Evolutionary conservation across 1,140 invertebrate species (phyloP).

Genomic region (Sitodiplosis mosellana): DNA sequence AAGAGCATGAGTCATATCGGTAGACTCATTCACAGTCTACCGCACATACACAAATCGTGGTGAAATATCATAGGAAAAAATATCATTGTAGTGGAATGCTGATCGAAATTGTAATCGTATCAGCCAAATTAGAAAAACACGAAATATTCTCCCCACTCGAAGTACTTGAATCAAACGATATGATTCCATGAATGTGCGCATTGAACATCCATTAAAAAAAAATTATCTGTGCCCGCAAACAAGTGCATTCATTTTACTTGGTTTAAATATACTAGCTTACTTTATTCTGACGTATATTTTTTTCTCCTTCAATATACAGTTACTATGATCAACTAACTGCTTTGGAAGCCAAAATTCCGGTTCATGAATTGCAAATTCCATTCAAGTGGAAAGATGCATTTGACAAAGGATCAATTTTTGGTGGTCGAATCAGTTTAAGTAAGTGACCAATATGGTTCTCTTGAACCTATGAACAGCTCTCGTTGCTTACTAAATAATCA

Average conservation of each 20-base stretch:
- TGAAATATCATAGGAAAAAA: too few relatives aligned
- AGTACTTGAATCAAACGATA: too few relatives aligned
- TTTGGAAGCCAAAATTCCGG: constrained; percentile 84
- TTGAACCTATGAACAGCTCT: constrained; percentile 1
- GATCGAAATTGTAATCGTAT: too few relatives aligned
- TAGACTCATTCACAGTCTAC: too few relatives aligned
- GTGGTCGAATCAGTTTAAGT: constrained; percentile 83
- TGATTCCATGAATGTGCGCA: too few relatives aligned
- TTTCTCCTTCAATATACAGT: constrained; percentile 30
- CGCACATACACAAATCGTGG: background rate
- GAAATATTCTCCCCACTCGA: too few relatives aligned
- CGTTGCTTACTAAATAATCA: background rate
- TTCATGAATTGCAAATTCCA: constrained; percentile 75
- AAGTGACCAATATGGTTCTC: constrained; percentile 26
- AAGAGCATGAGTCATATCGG: too few relatives aligned
- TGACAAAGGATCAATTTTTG: constrained; percentile 87
- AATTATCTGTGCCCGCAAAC: too few relatives aligned
- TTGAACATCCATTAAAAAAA: too few relatives aligned
- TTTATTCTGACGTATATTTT: background rate
- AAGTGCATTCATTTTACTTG: too few relatives aligned
- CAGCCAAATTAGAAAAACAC: too few relatives aligned
- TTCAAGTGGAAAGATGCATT: constrained; percentile 99
- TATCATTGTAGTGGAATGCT: background rate
- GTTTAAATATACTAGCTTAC: too few relatives aligned
- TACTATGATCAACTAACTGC: constrained; percentile 93